Conservation (phyloP, 1,140 invertebrate species). For the Rhopalosiphum maidis region DNA sequence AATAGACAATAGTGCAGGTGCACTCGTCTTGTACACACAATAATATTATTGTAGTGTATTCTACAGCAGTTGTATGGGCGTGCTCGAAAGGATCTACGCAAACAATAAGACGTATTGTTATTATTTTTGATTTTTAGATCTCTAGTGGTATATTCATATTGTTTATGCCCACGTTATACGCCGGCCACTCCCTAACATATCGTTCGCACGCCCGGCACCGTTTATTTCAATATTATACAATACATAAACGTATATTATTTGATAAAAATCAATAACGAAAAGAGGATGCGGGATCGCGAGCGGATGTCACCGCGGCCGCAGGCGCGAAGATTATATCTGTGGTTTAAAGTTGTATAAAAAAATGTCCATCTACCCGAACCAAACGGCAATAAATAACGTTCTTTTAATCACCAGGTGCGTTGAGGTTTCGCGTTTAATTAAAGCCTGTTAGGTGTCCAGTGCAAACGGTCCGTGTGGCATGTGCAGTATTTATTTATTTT, state of each 20-base stretch:
- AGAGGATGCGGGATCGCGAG: not conserved
- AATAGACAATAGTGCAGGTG: not conserved
- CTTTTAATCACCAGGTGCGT: slow-evolving; percentile 51
- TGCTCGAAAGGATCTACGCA: not conserved
- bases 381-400: slow-evolving; percentile 30
- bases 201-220: too few species aligned
- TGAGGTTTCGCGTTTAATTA: slow-evolving; percentile 50
- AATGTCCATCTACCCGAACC: not conserved
- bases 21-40: not conserved
- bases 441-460: not conserved
- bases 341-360: not conserved
- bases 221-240: too few species aligned
- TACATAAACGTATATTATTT: too few species aligned
- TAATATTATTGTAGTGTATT: not conserved
- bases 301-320: not conserved
- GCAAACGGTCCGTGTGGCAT: not conserved
- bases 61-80: too few species aligned
- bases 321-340: not conserved
- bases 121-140: too few species aligned
- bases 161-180: too few species aligned
- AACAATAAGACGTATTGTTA: too few species aligned
- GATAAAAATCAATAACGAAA: not conserved
- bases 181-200: too few species aligned
- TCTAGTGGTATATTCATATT: too few species aligned
- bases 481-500: not conserved